phyloP scores from a whole-genome alignment of 1,140 invertebrate species.

The Zaprionus africanus region DNA sequence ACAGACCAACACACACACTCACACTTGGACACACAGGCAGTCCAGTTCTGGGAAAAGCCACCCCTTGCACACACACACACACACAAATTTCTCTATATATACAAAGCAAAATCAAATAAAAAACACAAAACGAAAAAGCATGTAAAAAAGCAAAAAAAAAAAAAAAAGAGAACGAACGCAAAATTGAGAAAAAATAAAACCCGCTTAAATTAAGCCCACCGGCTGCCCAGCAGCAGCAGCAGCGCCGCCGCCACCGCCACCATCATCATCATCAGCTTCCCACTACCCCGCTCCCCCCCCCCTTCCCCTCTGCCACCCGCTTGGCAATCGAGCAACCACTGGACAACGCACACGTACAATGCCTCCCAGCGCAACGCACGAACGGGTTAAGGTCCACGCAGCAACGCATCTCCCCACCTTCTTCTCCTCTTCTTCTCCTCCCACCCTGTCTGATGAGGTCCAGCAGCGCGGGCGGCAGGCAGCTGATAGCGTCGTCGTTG shows the following conservation, averaged over 20 bases:
- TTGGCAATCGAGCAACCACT: constrained; percentile 41
- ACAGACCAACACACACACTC: constrained; percentile 50
- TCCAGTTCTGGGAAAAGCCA: constrained; percentile 47
- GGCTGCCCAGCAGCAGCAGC: constrained; percentile 62
- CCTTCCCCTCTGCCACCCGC: not conserved
- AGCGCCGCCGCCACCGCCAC: constrained; percentile 17
- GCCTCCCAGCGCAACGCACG: constrained; percentile 66
- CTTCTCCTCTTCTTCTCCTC: not conserved
- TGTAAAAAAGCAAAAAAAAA: constrained; percentile 58
- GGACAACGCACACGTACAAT: constrained; percentile 51
- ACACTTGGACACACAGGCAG: constrained; percentile 15
- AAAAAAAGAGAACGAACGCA: constrained; percentile 35
- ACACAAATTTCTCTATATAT: constrained; percentile 52
- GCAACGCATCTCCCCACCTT: not conserved
- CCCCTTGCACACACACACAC: constrained; percentile 37
- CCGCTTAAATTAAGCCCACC: constrained; percentile 81
- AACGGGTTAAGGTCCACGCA: constrained; percentile 64
- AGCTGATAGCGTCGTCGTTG: not conserved
- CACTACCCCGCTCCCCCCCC: not conserved
- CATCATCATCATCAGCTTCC: constrained; percentile 23
- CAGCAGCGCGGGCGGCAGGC: not conserved
- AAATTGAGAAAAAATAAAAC: constrained; percentile 81
- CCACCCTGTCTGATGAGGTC: constrained; percentile 19
- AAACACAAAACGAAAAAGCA: constrained; percentile 62
- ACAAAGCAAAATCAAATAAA: constrained; percentile 73